Conservation (phyloP, 2,113 vertebrate species). For the Oncorhynchus masou region DNA sequence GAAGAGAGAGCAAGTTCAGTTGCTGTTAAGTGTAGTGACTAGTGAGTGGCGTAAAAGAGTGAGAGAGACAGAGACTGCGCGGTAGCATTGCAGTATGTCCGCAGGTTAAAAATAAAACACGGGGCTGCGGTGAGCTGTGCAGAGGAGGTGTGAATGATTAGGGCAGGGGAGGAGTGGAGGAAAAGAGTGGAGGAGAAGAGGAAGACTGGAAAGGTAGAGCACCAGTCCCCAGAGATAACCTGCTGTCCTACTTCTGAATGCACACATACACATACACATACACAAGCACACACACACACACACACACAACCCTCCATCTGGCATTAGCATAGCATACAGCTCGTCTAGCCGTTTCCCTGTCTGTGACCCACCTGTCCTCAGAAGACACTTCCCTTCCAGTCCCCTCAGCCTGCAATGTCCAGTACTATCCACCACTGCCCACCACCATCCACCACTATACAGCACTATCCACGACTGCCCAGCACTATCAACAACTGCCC, state of each 20-base stretch:
- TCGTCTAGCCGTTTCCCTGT: conserved; percentile 68
- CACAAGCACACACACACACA: not conserved
- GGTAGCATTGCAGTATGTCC: conserved; percentile 8
- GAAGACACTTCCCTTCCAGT: not conserved
- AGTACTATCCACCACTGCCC: not conserved
- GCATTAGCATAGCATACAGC: conserved; percentile 56
- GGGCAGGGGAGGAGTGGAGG: conserved; percentile 12
- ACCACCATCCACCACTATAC: not conserved
- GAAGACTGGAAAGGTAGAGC: conserved; percentile 34
- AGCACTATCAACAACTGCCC: too few relatives aligned
- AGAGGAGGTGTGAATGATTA: not conserved
- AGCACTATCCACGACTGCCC: not conserved
- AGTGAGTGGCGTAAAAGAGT: not conserved
- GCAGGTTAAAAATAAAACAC: conserved; percentile 69
- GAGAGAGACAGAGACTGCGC: conserved; percentile 1
- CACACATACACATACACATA: not conserved
- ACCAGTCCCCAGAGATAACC: conserved; percentile 51
- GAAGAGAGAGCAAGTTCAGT: conserved; percentile 1
- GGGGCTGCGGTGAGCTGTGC: conserved; percentile 32
- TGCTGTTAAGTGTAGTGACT: not conserved
- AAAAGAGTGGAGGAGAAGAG: not conserved
- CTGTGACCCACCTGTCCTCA: conserved; percentile 33
- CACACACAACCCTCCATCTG: conserved; percentile 32
- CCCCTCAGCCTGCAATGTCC: conserved; percentile 15
- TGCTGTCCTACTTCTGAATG: conserved; percentile 58